Base-by-base conservation (phyloP, 30 jellyfish, hydroid and myxozoan genomes). In the Mastigias papua region DNA sequence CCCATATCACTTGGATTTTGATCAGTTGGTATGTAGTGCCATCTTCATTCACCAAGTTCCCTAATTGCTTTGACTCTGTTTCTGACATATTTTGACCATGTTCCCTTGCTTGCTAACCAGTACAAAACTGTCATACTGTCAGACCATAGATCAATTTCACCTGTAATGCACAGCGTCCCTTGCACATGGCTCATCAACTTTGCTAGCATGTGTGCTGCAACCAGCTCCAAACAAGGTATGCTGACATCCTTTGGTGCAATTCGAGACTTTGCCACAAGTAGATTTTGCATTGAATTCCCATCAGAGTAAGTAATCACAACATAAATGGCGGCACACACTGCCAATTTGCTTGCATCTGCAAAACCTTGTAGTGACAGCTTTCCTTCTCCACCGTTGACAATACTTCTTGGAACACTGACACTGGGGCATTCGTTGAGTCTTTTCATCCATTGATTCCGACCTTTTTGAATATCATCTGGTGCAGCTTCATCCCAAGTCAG, bases 81-180 rank as follows among this genome's bases (percentile, higher is more conserved):
- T 64, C 91, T 33, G 60, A 90, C 97, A 65, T 66, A 90, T 71
- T 71, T 69, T 30, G 75, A 28, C 80, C 87, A 88, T 21, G 88
- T 54, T 42, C 96, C 91, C 27, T 69, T 66, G 80, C 71, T 67
- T 50, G 81, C 87, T 51, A 90, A 31, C 97, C 94, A 70, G 87
- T 71, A 49, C 22, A 82, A 78, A 3, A 80, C 88, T 1, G 89
- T 58, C 48, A 88, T 67, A 78, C 97, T 79, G 69, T 83, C 97
- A 10, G 82, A 76, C 94, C 97, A 90, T 32, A 62, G 28, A 33
- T 48, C 58, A n/a, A n/a, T n/a, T n/a, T n/a, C n/a, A n/a, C n/a
- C n/a, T n/a, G n/a, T n/a, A n/a, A n/a, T n/a, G n/a, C n/a, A n/a
- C n/a, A n/a, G n/a, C n/a, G n/a, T n/a, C n/a, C n/a, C n/a, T n/a